These are phyloP conservation scores for Platynereis dumerilii DNA, from an alignment of 2,888 invertebrate species.

Conservation along the genomic window DNA sequence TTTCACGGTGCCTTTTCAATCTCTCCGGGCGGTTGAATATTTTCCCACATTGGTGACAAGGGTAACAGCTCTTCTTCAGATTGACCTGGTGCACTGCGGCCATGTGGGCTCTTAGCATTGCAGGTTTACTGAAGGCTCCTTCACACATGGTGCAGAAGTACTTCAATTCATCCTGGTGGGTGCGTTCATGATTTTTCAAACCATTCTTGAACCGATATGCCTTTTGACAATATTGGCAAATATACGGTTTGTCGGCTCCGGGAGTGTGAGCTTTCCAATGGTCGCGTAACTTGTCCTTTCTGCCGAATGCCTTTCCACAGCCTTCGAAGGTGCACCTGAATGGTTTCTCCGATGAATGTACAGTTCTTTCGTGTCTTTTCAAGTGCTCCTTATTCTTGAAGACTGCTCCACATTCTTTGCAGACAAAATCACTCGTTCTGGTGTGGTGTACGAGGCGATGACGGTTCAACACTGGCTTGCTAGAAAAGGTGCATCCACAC, in stretches of 20 bases:
- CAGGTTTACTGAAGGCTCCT: slow-evolving; percentile 23
- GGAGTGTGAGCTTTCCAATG: slow-evolving; percentile 30
- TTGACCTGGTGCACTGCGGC: slow-evolving; percentile 20
- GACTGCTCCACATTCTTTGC: slow-evolving; percentile 24
- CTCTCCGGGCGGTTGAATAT: slow-evolving; percentile 33
- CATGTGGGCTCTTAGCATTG: slow-evolving; percentile 28
- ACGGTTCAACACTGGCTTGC: slow-evolving; percentile 14
- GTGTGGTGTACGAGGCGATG: slow-evolving; percentile 23
- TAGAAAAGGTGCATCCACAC: slow-evolving; percentile 32
- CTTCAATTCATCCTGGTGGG: slow-evolving; percentile 26
- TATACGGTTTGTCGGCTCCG: slow-evolving; percentile 31
- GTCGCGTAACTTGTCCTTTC: slow-evolving; percentile 35
- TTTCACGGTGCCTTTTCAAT: slow-evolving; percentile 33
- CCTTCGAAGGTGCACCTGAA: slow-evolving; percentile 22
- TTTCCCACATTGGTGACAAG: slow-evolving; percentile 25
- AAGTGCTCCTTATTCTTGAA: slow-evolving; percentile 37
- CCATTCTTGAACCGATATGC: slow-evolving; percentile 34
- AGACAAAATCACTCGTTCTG: slow-evolving; percentile 9
- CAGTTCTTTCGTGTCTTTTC: slow-evolving; percentile 29
- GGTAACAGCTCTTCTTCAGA: slow-evolving; percentile 27
- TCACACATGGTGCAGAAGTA: slow-evolving; percentile 29
- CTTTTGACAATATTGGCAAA: slow-evolving; percentile 28
- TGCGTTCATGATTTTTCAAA: slow-evolving; percentile 33
- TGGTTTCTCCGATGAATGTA: slow-evolving; percentile 31
- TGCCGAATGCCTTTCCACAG: slow-evolving; percentile 36